Base-by-base conservation (phyloP, 92 coral and sea anemone species). In the Porites lobata region DNA sequence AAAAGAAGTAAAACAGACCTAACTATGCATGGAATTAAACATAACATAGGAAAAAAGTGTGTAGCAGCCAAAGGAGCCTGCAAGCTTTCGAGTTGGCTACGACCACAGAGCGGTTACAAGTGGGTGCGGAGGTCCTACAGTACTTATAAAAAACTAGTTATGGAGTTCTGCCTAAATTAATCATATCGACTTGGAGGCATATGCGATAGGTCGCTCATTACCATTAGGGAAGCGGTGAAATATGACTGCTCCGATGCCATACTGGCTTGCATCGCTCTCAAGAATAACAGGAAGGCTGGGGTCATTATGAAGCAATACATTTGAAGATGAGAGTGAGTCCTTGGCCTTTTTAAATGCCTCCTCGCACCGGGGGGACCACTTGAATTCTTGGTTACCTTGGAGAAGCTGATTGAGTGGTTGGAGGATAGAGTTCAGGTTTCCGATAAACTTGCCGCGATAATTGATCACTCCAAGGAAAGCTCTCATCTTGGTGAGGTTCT, bases 401-500 rank as follows among this genome's bases (percentile, higher is more conserved):
- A 93, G 80, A 71, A 90, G 87, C 52, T 83, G 87, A 73, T 90
- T 90, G 56, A 90, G 84, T 13, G 94, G 92, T 52, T 90, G 80
- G 26, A 93, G 64, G 56, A 89, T 89, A 69, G 93, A 69, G 76
- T 93, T 90, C 53, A 86, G 70, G 79, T 90, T 92, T 18, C 64
- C 88, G 18, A 92, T 92, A 50, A 67, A 92, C 73, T 86, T 92
- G 78, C 91, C 93, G 75, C 77, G 93, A 72, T 90, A 92, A 63
- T 90, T 92, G 24, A 22, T 22, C 24, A 22, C 24, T 22, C 24
- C 24, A 22, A 22, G 24, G 24, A 22, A 22, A 22, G 24, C 24
- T 22, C 24, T 22, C 24, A 0, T 22, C 24, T 22, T 22, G 24
- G 24, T 22, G 24, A 22, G 24, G 24, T 22, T 22, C 24, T 22